Evolutionary conservation across 2,113 vertebrate genomes (phyloP).

Genomic region (Brachypodius melanocephalos): DNA sequence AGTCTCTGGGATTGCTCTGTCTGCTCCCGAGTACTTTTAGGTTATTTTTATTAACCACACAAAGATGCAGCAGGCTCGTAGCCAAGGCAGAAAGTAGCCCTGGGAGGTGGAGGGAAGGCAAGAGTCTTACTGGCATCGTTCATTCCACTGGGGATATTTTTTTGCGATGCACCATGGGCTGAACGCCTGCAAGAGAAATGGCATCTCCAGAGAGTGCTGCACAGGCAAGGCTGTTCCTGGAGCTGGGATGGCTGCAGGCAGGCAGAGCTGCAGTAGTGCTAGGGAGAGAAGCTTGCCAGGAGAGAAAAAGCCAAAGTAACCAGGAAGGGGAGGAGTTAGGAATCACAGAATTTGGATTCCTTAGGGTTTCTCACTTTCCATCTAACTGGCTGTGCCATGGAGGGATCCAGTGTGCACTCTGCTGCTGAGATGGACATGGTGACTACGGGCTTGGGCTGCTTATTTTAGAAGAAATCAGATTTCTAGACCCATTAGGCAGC

Average conservation of each 20-base stretch:
- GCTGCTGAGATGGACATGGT: accelerated
- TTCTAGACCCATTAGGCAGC: background rate
- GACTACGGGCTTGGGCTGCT: background rate
- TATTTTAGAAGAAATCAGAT: background rate
- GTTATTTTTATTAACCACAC: constrained; percentile 48
- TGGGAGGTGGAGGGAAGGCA: background rate
- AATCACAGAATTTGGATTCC: background rate
- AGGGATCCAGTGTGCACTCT: background rate
- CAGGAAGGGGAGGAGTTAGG: background rate
- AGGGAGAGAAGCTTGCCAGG: background rate
- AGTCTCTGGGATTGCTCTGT: constrained; percentile 58
- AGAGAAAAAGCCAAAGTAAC: background rate
- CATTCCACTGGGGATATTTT: background rate
- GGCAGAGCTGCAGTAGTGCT: background rate
- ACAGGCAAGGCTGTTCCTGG: background rate
- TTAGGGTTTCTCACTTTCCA: background rate
- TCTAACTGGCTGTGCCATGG: accelerated
- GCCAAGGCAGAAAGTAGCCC: constrained; percentile 34
- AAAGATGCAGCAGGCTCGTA: constrained; percentile 42
- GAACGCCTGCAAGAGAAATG: background rate
- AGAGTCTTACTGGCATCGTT: background rate
- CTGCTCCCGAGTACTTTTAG: constrained; percentile 46
- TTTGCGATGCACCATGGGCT: background rate
- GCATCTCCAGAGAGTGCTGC: background rate
- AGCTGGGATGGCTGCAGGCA: background rate